Base-by-base conservation (phyloP, 2,113 vertebrate species). In the Prolemur simus region DNA sequence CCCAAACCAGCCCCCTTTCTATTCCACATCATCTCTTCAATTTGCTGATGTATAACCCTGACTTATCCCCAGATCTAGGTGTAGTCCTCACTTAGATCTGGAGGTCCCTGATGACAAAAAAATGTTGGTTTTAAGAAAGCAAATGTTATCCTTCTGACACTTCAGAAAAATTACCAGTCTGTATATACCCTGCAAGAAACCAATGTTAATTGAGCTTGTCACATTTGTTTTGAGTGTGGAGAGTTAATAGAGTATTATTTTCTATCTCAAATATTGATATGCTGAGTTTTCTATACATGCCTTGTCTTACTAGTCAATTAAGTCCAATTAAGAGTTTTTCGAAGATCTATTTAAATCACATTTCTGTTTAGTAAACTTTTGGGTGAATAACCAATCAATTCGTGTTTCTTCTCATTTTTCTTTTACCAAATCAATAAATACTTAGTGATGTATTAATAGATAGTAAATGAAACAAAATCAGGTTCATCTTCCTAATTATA, bases 341-440 rank as follows among this genome's bases (percentile, higher is more conserved):
- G 15, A 87, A 91, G 58, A 74, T 47, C n/a, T 80, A 74, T 94
- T 90, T 42, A 89, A 96, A 92, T 80, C 66, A 52, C 11, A 69
- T 63, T 12, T 89, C 71, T 68, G 23, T 39, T 89, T 92, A 86
- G 74, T 92, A 86, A 92, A 89, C 10, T 69, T 92, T 39, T 34
- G 15, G 49, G 17, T 73, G n/a, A 83, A 56, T 49, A 25, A 71
- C 37, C 54, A 76, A 68, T 25, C 68, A 74, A 81, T 80, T 71
- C 3, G 29, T 91, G 25, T 89, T 74, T 77, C 64, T 56, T 84
- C 49, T 49, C 3, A 83, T 49, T 77, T 88, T 91, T 87, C 64
- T 86, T 77, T 89, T 39, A 94, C 17, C 3, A 63, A 92, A 69
- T 76, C 25, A 63, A 45, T 88, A 84, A 69, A 66, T 58, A 94